Evolutionary conservation across 2,888 invertebrate species (phyloP), one percentile per base, ranked within the genome.

Genomic region (Sphinx pinastri): DNA sequence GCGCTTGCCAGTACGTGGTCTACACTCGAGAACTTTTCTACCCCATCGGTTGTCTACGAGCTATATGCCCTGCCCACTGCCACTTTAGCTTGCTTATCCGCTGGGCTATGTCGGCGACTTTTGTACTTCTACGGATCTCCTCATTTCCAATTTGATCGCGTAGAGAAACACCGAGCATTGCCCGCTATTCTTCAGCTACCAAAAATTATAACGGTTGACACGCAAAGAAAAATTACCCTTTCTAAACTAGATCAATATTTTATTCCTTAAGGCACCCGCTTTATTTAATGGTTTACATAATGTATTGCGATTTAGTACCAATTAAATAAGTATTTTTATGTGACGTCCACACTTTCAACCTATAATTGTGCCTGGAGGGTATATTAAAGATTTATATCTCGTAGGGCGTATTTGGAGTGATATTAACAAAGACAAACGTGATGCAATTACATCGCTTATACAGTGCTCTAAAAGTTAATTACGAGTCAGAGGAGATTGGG

Each of bases 381-480:
- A 63, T 63, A 13, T 60, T 45, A 49, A 19, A 63, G 63, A 63
- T 63, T 63, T 14, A 47, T 63, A 63, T 49, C 19, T 49, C 16
- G 19, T 47, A 63, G 63, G 63, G 63, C 63, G 63, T 63, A 63
- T 63, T 63, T 63, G 19, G 47, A 63, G 63, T 47, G 49, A 19
- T 63, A 49, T 63, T 47, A 63, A 49, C 63, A 63, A 63, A 63
- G 63, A 63, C 63, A 63, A 49, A 63, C 63, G 63, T 13, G 19
- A 63, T 49, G 19, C 47, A 63, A 63, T 63, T 63, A 63, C 19
- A 13, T 12, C 19, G 63, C 63, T 49, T 47, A 16, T 38, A 59
- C 38, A 58, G 45, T 47, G 55, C 4, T 55, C 55, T 11, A 16
- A 47, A 45, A 60, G 16, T 60, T 38, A n/a, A 47, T 38, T 59